Conservation (phyloP, 2,797 vertebrate species). For the Acomys russatus region DNA sequence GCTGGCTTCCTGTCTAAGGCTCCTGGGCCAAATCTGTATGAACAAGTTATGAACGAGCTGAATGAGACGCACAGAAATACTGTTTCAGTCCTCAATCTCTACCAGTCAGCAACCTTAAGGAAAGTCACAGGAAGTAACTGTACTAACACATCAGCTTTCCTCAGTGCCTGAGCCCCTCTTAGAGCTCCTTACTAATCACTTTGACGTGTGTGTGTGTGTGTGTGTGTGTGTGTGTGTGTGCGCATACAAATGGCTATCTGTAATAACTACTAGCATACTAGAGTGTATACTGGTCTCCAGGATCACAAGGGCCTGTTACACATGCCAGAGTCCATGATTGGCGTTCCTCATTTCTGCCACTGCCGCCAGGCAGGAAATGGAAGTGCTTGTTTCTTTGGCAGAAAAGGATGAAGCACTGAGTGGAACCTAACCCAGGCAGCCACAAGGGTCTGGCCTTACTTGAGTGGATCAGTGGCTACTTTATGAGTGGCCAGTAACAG, state of each 20-base stretch:
- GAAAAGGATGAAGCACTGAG: too few species aligned
- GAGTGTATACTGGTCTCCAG: background rate
- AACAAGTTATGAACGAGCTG: constrained; percentile 39
- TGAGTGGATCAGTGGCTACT: too few species aligned
- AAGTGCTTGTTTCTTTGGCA: too few species aligned
- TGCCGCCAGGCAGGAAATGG: too few species aligned
- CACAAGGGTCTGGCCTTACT: too few species aligned
- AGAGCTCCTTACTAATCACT: background rate
- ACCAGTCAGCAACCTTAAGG: background rate
- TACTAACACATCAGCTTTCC: background rate
- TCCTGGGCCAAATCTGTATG: constrained; percentile 1
- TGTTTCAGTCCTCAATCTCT: background rate
- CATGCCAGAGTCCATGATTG: background rate
- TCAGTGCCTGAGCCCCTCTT: background rate
- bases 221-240: too few species aligned
- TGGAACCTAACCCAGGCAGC: too few species aligned
- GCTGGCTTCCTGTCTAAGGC: constrained; percentile 60
- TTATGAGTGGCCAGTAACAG: too few species aligned
- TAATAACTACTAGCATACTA: background rate
- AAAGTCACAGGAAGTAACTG: background rate
- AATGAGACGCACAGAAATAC: constrained; percentile 22
- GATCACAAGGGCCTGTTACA: background rate
- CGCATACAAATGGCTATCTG: background rate
- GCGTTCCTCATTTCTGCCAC: too few species aligned
- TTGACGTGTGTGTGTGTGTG: background rate